These are phyloP conservation scores for Macroteleia sp. DNA, from an alignment of 2,888 invertebrate genomes.

Conservation along the genomic window DNA sequence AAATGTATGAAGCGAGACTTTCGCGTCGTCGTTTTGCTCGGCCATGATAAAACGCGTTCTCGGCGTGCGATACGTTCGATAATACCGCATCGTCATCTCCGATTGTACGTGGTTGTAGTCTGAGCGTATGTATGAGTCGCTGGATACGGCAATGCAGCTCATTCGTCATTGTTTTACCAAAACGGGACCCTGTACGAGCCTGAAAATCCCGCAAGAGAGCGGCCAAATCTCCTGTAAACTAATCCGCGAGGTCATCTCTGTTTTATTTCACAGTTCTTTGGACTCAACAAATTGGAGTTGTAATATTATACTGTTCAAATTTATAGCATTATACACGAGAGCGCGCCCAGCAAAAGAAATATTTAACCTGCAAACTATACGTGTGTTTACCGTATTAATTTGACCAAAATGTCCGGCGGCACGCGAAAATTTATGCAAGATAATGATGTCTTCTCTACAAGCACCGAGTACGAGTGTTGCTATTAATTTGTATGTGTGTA, in stretches of 20 bases:
- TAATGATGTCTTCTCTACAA: constrained; percentile 9
- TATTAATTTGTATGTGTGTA: neutral
- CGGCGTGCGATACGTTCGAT: constrained; percentile 42
- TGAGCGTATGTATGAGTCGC: constrained; percentile 28
- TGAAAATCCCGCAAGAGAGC: constrained; percentile 51
- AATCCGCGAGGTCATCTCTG: constrained; percentile 29
- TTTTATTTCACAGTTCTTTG: constrained; percentile 32
- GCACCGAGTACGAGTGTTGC: neutral
- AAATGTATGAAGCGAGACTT: constrained; percentile 22
- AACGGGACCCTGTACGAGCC: constrained; percentile 29
- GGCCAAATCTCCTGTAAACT: constrained; percentile 43
- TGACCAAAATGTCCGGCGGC: constrained; percentile 1
- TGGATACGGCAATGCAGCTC: constrained; percentile 43
- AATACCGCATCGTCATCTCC: constrained; percentile 61
- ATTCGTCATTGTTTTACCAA: constrained; percentile 63
- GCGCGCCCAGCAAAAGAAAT: constrained; percentile 15
- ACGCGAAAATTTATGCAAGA: constrained; percentile 22
- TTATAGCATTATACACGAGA: constrained; percentile 10
- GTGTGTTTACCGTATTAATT: constrained; percentile 20
- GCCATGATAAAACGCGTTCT: constrained; percentile 40
- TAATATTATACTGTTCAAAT: constrained; percentile 22
- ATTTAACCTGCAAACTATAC: constrained; percentile 17
- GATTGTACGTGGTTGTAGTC: constrained; percentile 32
- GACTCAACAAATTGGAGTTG: constrained; percentile 26
- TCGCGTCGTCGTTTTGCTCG: constrained; percentile 4